Evolutionary conservation across 2,797 vertebrate species (phyloP), one percentile per base, ranked within the genome.

Genomic region (Acipenser ruthenus): DNA sequence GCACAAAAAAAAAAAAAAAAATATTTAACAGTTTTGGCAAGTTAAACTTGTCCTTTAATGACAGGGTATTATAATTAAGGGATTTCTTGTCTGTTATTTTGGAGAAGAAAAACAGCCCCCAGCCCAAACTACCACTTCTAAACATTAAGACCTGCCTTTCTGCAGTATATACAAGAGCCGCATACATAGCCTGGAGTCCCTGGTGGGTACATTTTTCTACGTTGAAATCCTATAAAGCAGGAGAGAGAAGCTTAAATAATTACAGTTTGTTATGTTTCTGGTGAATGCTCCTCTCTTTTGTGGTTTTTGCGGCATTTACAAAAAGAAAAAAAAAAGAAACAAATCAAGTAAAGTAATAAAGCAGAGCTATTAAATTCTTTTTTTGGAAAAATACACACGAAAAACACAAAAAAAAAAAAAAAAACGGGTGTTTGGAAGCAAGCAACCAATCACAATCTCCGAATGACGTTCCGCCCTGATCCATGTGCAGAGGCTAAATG

Each of bases 191-290:
- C 15, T 18, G 15, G 68, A 84, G 78, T 78, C 78, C 75, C 51
- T 23, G 6, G 4, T 15, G 49, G 60, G 53, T 63, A 49, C 10
- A 6, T 8, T 64, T 49, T 18, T 1, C 15, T 18, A 18, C 77
- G 79, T 87, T 87, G 86, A 86, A 88, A 84, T 78, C 78, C 15
- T 75, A 85, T 87, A 77, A 71, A 80, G 72, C 73, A 71, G 69
- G 73, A 75, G 80, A 72, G 61, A 76, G 71, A 68, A 2, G 23
- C 2, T 37, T 37, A 37, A 77, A 75, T 86, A 84, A 89, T 88
- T 88, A 87, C 83, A 87, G 77, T 80, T 77, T 72, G 56, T 65
- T 65, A 9, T 63, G 69, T 51, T 71, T 66, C 66, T 60, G 69
- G 69, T 68, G 66, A 18, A 64, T 58, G 62, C 53, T 52, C 51